Conservation (phyloP, 2,888 invertebrate species). For the Isoperla grammatica region DNA sequence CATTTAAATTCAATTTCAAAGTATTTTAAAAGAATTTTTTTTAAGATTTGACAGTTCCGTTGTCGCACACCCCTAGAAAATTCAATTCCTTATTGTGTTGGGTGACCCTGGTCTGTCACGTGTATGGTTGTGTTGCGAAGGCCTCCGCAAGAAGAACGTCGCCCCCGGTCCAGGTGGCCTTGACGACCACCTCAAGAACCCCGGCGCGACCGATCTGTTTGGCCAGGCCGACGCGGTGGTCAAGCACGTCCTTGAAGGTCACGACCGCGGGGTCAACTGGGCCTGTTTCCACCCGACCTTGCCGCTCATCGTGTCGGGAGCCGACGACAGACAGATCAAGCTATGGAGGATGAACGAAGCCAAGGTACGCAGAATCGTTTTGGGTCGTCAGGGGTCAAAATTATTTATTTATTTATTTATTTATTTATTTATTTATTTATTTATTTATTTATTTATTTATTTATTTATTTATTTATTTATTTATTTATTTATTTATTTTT, state of each 20-base stretch:
- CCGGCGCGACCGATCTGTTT: constrained; percentile 85
- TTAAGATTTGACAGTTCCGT: too few species aligned
- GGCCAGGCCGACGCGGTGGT: constrained; percentile 92
- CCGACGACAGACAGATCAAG: constrained; percentile 97
- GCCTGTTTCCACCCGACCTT: constrained; percentile 92
- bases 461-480: not conserved
- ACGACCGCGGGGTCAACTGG: constrained; percentile 99
- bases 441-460: constrained; percentile 4
- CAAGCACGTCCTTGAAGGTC: constrained; percentile 85
- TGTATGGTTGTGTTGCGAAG: constrained; percentile 38
- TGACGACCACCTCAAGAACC: constrained; percentile 73
- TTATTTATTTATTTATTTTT: too few species aligned
- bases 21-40: too few species aligned
- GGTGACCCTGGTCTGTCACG: not conserved
- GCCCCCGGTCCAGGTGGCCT: constrained; percentile 88
- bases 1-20: too few species aligned
- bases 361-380: constrained; percentile 59
- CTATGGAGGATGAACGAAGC: constrained; percentile 98
- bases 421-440: not conserved
- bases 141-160: constrained; percentile 93
- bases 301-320: constrained; percentile 93
- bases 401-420: not conserved
- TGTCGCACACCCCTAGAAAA: too few species aligned
- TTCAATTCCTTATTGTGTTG: too few species aligned
- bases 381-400: not conserved